Evolutionary conservation across 2,113 vertebrate species (phyloP).

Genomic region (Choloepus hoffmanni): DNA sequence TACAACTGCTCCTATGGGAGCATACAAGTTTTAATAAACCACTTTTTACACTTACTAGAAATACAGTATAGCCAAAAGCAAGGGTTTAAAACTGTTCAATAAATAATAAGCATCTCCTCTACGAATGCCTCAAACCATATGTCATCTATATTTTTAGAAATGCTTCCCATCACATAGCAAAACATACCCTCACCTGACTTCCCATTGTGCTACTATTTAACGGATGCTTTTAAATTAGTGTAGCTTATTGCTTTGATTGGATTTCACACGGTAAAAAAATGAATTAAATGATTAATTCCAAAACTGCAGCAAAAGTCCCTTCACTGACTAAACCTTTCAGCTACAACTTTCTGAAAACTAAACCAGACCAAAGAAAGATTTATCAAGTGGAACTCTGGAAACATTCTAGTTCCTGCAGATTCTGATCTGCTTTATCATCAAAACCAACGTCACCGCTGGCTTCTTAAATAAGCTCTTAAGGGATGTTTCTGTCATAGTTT

Average conservation of each 20-base stretch:
- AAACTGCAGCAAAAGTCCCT: constrained; percentile 11
- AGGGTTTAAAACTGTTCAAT: neutral
- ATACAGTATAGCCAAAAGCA: neutral
- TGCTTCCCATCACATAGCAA: neutral
- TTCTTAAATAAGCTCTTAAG: constrained; percentile 47
- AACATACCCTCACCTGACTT: neutral
- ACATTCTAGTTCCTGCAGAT: neutral
- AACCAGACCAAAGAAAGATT: constrained; percentile 23
- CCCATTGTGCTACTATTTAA: neutral
- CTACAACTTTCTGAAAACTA: neutral
- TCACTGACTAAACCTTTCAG: neutral
- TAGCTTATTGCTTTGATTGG: neutral
- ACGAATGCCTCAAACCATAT: neutral
- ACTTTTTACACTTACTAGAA: neutral
- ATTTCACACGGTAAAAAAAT: neutral
- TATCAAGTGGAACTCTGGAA: neutral
- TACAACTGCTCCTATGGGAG: neutral
- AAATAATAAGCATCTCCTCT: neutral
- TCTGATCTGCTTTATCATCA: neutral
- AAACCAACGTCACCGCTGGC: neutral
- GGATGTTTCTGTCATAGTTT: constrained; percentile 13
- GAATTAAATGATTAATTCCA: constrained; percentile 13
- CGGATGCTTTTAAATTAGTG: neutral
- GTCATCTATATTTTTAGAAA: neutral
- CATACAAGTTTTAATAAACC: neutral